Evolutionary conservation across 2,888 invertebrate species (phyloP), one percentile per base, ranked within the genome.

Genomic region (Scrobipalpa atriplicella): DNA sequence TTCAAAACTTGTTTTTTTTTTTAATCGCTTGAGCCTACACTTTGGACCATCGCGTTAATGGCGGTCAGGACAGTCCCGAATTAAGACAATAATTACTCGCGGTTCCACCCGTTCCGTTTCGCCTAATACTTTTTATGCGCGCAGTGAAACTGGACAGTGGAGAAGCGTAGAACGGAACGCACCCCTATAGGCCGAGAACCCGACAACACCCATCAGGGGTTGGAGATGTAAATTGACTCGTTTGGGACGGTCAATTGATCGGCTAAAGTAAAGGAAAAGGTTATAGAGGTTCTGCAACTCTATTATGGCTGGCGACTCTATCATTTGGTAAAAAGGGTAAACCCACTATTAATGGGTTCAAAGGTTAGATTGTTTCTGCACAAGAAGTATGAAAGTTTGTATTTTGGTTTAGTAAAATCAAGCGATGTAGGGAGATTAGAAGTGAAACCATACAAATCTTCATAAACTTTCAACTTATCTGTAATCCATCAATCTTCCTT

Each of bases 31-130:
- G 64, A 76, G 74, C 85, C 73, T 67, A 29, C 78, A 65, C 52
- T 64, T 69, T 68, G 64, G 10, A 60, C 75, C 73, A 67, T 9
- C n/a, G 69, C 72, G 73, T 75, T 85, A 86, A 87, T 84, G 78
- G 89, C 88, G 90, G 91, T 90, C 89, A 88, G 83, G 75, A 78
- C 79, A 80, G 83, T 81, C 80, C 82, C 83, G 86, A 90, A 92
- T 91, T 89, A 90, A 92, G 91, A 92, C 91, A 89, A 91, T 90
- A 90, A 92, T 89, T 86, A 87, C 85, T 83, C 85, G 86, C 83
- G 87, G 84, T 82, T 68, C 77, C 71, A 75, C 75, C 75, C 73
- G 85, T 84, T 87, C 86, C 85, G 89, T 88, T 87, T 86, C 85
- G 86, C 79, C 82, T 86, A 86, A 89, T 89, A 88, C 89, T 90